A percentile compares a stretch with the other conserved stretches of the same genome.
Conservation (phyloP, 2,797 vertebrate species). For the Psittacula derbiana region DNA sequence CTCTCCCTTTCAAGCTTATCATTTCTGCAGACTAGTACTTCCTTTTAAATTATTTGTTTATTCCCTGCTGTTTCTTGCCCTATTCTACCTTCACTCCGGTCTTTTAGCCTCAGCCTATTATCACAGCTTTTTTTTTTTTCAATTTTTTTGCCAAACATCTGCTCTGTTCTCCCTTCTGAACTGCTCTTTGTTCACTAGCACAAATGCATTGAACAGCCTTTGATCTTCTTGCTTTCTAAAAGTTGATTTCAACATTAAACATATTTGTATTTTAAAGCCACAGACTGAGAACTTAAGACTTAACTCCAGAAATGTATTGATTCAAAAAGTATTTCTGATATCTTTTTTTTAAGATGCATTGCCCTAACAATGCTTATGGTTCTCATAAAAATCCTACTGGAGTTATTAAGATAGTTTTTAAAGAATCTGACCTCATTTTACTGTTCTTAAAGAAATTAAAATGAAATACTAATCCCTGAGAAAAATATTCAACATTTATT, state of each 20-base stretch:
- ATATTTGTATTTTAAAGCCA: not conserved
- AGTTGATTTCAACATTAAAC: not conserved
- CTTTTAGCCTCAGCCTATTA: not conserved
- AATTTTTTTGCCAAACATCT: not conserved
- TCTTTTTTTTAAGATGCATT: not conserved
- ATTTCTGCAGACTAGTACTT: not conserved
- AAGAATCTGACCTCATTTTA: not conserved
- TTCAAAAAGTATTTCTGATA: not conserved
- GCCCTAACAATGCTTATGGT: not conserved
- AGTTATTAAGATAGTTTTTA: not conserved
- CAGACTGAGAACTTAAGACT: not conserved
- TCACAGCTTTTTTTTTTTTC: not conserved
- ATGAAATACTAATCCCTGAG: not conserved
- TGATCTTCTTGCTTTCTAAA: not conserved
- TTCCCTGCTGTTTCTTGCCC: not conserved
- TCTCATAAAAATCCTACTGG: not conserved
- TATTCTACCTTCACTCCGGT: not conserved
- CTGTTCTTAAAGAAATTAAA: not conserved
- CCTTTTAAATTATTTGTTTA: not conserved
- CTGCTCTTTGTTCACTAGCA: not conserved
- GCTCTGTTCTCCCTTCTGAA: not conserved
- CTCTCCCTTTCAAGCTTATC: not conserved
- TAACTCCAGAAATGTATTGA: not conserved
- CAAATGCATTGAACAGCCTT: not conserved
- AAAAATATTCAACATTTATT: not conserved